Percentiles rank a stretch among this genome's conserved stretches.
These are phyloP conservation scores for Xestobium rufovillosum DNA, from an alignment of 2,888 invertebrate species.

Conservation along the genomic window DNA sequence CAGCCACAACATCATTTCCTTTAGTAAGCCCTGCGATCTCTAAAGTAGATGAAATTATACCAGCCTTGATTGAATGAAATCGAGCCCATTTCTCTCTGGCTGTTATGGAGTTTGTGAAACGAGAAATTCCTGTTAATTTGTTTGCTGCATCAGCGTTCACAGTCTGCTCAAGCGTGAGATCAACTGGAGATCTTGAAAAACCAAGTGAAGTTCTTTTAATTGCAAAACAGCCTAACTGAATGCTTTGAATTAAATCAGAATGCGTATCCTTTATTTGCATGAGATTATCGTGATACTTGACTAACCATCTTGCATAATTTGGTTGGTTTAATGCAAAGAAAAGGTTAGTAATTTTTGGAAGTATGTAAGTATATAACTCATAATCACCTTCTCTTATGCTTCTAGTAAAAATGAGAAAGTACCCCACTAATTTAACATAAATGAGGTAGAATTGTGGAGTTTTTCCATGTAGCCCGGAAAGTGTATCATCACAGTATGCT, in stretches of 20 bases:
- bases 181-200: conserved; percentile 2
- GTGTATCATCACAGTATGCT: conserved; percentile 3
- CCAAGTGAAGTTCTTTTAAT: conserved; percentile 1
- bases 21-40: too few relatives aligned
- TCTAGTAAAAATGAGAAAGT: too few relatives aligned
- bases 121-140: conserved; percentile 4
- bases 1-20: too few relatives aligned
- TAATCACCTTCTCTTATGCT: too few relatives aligned
- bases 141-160: conserved; percentile 6
- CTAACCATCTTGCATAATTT: conserved; percentile 20
- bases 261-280: conserved; percentile 10
- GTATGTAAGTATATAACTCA: too few relatives aligned
- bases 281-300: conserved; percentile 18
- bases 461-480: conserved; percentile 6
- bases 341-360: too few relatives aligned
- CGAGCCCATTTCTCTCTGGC: conserved; percentile 3
- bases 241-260: too few relatives aligned
- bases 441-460: too few relatives aligned
- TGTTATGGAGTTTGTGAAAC: conserved; percentile 4
- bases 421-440: too few relatives aligned
- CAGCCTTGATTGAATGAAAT: conserved; percentile 4
- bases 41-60: conserved; percentile 3
- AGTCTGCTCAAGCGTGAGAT: conserved; percentile 4
- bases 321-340: conserved; percentile 13
- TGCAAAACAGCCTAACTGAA: too few relatives aligned